A percentile compares a stretch with the other conserved stretches of the same genome.
These are phyloP conservation scores for Pantherophis guttatus DNA, from an alignment of 2,113 vertebrate genomes.

Conservation along the genomic window DNA sequence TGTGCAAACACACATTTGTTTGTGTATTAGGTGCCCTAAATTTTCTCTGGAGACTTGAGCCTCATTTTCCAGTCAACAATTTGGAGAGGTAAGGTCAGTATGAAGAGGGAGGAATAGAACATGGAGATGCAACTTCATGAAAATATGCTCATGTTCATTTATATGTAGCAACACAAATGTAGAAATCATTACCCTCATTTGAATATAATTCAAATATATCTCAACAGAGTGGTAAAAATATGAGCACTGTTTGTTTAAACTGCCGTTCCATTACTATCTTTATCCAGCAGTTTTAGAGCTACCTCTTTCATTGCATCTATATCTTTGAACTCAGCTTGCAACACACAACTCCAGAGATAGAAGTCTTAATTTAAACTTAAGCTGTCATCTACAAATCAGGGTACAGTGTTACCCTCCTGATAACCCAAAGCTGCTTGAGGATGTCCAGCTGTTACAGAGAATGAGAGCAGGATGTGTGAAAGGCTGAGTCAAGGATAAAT, in stretches of 20 bases:
- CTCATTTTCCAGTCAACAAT: neutral
- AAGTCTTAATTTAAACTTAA: neutral
- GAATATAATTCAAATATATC: neutral
- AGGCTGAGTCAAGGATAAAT: neutral
- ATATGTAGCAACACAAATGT: neutral
- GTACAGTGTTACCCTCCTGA: neutral
- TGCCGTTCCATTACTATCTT: neutral
- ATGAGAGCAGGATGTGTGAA: neutral
- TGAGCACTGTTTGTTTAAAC: neutral
- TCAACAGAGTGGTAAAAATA: neutral
- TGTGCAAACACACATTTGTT: neutral
- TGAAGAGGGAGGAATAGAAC: neutral
- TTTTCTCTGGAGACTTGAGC: neutral
- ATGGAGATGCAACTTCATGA: neutral
- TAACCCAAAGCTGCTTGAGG: neutral
- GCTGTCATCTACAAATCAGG: neutral
- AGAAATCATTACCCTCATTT: neutral
- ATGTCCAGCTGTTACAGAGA: neutral
- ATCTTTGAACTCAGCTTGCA: neutral
- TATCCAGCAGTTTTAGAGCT: neutral
- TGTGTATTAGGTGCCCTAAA: neutral
- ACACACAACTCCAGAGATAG: neutral
- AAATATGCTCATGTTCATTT: neutral
- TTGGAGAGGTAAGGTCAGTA: neutral
- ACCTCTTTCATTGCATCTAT: neutral